Conservation (phyloP, 2,888 invertebrate genomes). For the Mythimna pallens region DNA sequence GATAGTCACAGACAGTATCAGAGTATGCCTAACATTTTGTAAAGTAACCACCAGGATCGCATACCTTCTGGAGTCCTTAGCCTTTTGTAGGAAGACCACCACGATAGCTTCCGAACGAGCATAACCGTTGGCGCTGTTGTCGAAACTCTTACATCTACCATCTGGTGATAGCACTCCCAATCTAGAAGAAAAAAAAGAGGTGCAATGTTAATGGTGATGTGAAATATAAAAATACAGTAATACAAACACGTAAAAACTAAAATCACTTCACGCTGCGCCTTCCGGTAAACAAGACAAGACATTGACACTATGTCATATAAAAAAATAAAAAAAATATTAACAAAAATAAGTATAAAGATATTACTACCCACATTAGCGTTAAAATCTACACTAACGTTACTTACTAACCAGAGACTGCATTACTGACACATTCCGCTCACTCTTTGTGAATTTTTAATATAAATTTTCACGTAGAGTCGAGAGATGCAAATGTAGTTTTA, state of each 20-base stretch:
- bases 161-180: conserved; percentile 95
- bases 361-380: conserved; percentile 1
- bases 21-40: too few species aligned
- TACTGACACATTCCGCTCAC: conserved; percentile 10
- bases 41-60: not conserved
- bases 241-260: too few species aligned
- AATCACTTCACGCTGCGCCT: too few species aligned
- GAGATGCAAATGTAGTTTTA: not conserved
- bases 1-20: too few species aligned
- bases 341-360: too few species aligned
- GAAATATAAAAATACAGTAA: too few species aligned
- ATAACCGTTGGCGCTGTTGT: conserved; percentile 95
- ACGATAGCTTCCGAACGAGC: conserved; percentile 95
- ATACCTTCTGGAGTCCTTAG: conserved; percentile 91
- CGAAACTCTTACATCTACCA: conserved; percentile 97
- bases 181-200: conserved; percentile 79
- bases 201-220: not conserved
- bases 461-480: not conserved
- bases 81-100: conserved; percentile 93
- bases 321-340: too few species aligned
- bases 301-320: too few species aligned
- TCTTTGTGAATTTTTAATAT: conserved; percentile 26
- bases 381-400: conserved; percentile 30
- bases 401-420: conserved; percentile 17
- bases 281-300: too few species aligned